These are phyloP conservation scores for Ennomos erosarius DNA, from an alignment of 2,888 invertebrate genomes.

Conservation along the genomic window DNA sequence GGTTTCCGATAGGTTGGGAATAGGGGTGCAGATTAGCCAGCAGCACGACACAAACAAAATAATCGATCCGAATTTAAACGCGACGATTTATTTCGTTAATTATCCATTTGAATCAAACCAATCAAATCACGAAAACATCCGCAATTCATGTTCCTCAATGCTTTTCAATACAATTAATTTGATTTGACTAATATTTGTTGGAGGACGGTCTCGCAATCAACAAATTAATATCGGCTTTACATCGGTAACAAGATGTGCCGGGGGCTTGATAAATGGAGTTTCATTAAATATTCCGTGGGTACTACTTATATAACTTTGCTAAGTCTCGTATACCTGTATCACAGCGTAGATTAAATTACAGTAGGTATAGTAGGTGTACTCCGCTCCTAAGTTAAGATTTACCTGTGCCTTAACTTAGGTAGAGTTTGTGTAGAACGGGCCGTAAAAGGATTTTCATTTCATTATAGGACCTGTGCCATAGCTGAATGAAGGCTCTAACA, in stretches of 20 bases:
- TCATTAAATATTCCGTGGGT: conserved; percentile 14
- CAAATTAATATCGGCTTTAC: conserved; percentile 30
- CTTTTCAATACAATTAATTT: conserved; percentile 24
- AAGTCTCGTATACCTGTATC: too few species aligned
- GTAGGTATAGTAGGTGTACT: not conserved
- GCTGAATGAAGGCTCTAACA: too few species aligned
- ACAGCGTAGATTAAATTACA: too few species aligned
- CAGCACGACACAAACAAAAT: too few species aligned
- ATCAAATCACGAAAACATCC: conserved; percentile 20
- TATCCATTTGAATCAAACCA: conserved; percentile 15
- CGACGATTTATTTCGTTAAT: conserved; percentile 5
- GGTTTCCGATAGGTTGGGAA: too few species aligned
- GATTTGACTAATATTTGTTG: conserved; percentile 30
- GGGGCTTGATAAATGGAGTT: too few species aligned
- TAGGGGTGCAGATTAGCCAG: too few species aligned
- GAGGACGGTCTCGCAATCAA: conserved; percentile 19
- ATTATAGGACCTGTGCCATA: too few species aligned
- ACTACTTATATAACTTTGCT: conserved; percentile 11
- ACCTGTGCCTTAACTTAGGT: too few species aligned
- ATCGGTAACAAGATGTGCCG: conserved; percentile 19
- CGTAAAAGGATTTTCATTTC: too few species aligned
- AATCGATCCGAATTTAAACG: too few species aligned
- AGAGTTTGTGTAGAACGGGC: too few species aligned
- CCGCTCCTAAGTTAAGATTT: not conserved
- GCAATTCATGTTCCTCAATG: conserved; percentile 15